Evolutionary conservation across 2,888 invertebrate species (phyloP).

Genomic region (Euplexia lucipara): DNA sequence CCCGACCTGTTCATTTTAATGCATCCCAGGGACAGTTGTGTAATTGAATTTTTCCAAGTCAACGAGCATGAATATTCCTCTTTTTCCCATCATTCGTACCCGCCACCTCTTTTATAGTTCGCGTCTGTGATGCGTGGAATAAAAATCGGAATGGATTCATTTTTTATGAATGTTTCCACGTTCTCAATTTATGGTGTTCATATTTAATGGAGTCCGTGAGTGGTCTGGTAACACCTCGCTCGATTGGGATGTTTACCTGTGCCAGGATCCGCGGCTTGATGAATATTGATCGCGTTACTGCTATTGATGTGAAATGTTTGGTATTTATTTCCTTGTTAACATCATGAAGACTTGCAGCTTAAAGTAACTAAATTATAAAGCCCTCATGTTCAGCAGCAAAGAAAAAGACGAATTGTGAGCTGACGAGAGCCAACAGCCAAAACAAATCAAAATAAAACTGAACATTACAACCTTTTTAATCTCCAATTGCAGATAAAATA

Average conservation of each 20-base stretch:
- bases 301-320: slow-evolving; percentile 32
- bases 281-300: slow-evolving; percentile 36
- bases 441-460: too few species aligned
- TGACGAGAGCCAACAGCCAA: too few species aligned
- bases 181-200: slow-evolving; percentile 66
- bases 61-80: slow-evolving; percentile 70
- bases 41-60: slow-evolving; percentile 84
- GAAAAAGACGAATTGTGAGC: too few species aligned
- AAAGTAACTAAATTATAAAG: too few species aligned
- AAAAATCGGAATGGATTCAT: slow-evolving; percentile 64
- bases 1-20: slow-evolving; percentile 76
- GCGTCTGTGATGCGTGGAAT: slow-evolving; percentile 66
- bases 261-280: slow-evolving; percentile 33
- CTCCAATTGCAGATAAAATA: too few species aligned
- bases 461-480: too few species aligned
- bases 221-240: slow-evolving; percentile 60
- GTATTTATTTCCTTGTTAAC: background rate
- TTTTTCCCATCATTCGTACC: slow-evolving; percentile 48
- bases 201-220: slow-evolving; percentile 64
- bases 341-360: too few species aligned
- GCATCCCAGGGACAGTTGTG: slow-evolving; percentile 74
- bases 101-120: slow-evolving; percentile 64
- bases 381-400: too few species aligned
- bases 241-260: slow-evolving; percentile 53
- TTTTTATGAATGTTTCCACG: slow-evolving; percentile 62